phyloP scores from a whole-genome alignment of 2,797 vertebrate species.

The Eidolon dupreanum region DNA sequence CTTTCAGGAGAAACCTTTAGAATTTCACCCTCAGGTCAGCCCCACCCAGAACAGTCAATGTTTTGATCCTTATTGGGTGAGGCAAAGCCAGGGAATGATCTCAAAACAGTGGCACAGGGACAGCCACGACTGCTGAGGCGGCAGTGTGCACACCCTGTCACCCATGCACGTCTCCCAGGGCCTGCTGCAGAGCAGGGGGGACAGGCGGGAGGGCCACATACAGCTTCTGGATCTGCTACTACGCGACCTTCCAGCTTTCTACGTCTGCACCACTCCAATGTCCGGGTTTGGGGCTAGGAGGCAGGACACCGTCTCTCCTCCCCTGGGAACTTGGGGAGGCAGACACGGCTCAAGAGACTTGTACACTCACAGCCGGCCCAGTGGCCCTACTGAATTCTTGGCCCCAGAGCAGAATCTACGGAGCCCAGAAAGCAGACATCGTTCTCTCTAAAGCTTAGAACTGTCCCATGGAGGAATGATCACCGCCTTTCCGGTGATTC shows the following conservation, averaged over 20 bases:
- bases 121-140: background rate
- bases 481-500: fast-evolving
- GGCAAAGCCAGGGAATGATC: background rate
- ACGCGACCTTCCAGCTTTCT: background rate
- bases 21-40: background rate
- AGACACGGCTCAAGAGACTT: fast-evolving
- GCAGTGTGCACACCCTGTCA: too few species aligned
- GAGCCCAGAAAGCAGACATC: background rate
- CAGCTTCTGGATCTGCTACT: background rate
- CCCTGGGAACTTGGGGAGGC: background rate
- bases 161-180: fast-evolving
- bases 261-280: background rate
- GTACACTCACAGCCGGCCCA: background rate
- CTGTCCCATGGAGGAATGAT: fast-evolving
- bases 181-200: background rate
- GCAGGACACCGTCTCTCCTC: fast-evolving
- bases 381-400: background rate
- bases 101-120: background rate
- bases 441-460: background rate
- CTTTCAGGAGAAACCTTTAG: background rate
- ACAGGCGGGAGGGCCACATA: background rate
- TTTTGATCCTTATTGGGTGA: background rate
- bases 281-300: background rate
- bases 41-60: background rate
- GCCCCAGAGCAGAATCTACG: background rate